Base-by-base conservation (phyloP, 2,797 vertebrate genomes). In the Arctocebus calabarensis region DNA sequence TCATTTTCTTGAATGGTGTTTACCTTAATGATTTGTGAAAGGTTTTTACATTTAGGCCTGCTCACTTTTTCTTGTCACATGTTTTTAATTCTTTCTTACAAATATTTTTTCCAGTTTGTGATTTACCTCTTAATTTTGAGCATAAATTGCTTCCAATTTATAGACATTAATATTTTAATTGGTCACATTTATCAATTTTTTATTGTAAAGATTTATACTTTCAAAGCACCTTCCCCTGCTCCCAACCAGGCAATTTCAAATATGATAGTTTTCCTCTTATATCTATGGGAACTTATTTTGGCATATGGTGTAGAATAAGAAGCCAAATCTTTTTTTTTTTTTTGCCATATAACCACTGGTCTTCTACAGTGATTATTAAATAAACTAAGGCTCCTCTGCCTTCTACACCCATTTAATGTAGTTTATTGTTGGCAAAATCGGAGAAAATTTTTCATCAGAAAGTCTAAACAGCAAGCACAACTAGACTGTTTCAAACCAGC, bases 391-490 rank as follows among this genome's bases (percentile, higher is more conserved):
- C 84, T 74, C n/a, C 55, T 87, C 8, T 61, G 83, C 16, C 25
- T 84, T 84, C 66, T 29, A 45, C 16, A 82, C 12, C 23, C 64
- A 96, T 93, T 95, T 94, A 88, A 90, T 81, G 25, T 75, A 83
- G 25, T 1, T 25, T 61, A 32, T 45, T 93, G 34, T 70, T 95
- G 73, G 93, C 23, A 90, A 78, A 19, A 77, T 71, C 68, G 29
- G n/a, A 95, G 57, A 78, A 94, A 87, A 68, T 2, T 57, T 96
- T 83, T 74, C 22, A 52, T 61, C n/a, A 71, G 68, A 34, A 86
- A 68, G 19, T 88, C 32, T 91, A 11, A 91, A 70, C 5, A 37
- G 43, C 55, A 68, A 37, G 43, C 55, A 64, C 29, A 64, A 32
- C 87, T 77, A 78, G 5, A 87, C 9, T 34, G 4, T 59, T 37